Percentiles rank a stretch among this genome's conserved stretches.
These are phyloP conservation scores for Falcaria lacertinaria DNA, from an alignment of 2,888 invertebrate species.

Conservation along the genomic window DNA sequence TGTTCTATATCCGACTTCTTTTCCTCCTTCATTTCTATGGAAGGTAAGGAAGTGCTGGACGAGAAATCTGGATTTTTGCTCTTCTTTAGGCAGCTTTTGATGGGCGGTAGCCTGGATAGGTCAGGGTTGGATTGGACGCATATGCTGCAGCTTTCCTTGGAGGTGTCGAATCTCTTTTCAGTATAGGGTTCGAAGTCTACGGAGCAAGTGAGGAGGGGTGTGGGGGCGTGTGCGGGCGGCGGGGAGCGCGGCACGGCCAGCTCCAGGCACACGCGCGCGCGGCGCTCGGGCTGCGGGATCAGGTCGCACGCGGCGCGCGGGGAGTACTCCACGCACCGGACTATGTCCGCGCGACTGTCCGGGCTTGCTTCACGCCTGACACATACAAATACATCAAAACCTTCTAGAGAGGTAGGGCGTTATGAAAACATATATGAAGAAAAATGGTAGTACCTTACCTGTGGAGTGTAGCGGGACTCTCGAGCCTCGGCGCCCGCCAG, in stretches of 20 bases:
- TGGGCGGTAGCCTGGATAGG: constrained; percentile 58
- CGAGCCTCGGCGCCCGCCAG: constrained; percentile 60
- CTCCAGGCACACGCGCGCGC: constrained; percentile 78
- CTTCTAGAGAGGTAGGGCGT: constrained; percentile 1
- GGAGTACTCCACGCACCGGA: constrained; percentile 70
- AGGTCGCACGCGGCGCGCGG: constrained; percentile 65
- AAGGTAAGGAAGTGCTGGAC: constrained; percentile 59
- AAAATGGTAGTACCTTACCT: constrained; percentile 36
- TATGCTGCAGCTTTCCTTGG: constrained; percentile 59
- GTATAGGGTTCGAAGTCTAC: constrained; percentile 58
- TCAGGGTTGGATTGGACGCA: constrained; percentile 67
- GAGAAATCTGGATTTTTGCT: constrained; percentile 41
- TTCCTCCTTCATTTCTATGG: constrained; percentile 48
- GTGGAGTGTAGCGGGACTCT: constrained; percentile 52
- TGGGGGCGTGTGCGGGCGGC: constrained; percentile 32
- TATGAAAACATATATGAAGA: too few relatives aligned
- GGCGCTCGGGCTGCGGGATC: constrained; percentile 56
- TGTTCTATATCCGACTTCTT: constrained; percentile 58
- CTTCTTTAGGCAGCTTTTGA: constrained; percentile 72
- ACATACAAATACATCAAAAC: constrained; percentile 4
- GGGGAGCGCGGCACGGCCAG: constrained; percentile 59
- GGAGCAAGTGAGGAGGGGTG: constrained; percentile 51
- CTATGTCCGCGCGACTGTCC: constrained; percentile 69
- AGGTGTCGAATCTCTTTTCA: constrained; percentile 46
- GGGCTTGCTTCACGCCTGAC: constrained; percentile 52